A percentile compares a stretch with the other conserved stretches of the same genome.
phyloP scores from a whole-genome alignment of 1,140 invertebrate genomes.

The Plectrocnemia conspersa region DNA sequence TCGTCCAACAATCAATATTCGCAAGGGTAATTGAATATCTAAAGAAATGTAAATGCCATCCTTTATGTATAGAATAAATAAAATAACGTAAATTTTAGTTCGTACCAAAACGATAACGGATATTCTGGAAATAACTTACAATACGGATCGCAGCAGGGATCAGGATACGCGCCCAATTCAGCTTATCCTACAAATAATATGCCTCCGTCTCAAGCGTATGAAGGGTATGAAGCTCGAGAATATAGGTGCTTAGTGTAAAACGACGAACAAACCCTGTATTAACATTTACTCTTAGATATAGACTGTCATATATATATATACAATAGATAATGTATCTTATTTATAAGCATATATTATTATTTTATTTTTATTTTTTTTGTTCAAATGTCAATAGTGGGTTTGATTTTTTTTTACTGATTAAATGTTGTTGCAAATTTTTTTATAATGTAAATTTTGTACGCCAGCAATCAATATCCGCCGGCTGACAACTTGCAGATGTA shows the following conservation, averaged over 20 bases:
- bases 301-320: not conserved
- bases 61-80: not conserved
- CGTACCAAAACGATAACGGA: slow-evolving; percentile 13
- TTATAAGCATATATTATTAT: too few species aligned
- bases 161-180: slow-evolving; percentile 3
- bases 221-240: slow-evolving; percentile 18
- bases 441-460: too few species aligned
- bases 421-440: too few species aligned
- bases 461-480: slow-evolving; percentile 1
- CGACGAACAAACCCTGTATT: not conserved
- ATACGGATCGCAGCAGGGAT: slow-evolving; percentile 12
- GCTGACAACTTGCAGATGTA: slow-evolving; percentile 4
- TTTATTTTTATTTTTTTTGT: too few species aligned
- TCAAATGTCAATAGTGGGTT: too few species aligned
- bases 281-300: not conserved
- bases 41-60: not conserved
- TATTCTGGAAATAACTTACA: slow-evolving; percentile 21
- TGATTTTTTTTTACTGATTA: too few species aligned
- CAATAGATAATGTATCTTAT: too few species aligned
- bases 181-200: too few species aligned
- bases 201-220: not conserved
- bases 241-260: slow-evolving; percentile 28
- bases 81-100: slow-evolving; percentile 17
- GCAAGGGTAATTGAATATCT: slow-evolving; percentile 20
- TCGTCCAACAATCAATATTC: slow-evolving; percentile 19